Evolutionary conservation across 2,797 vertebrate genomes (phyloP).

Genomic region (Tolypeutes matacus): DNA sequence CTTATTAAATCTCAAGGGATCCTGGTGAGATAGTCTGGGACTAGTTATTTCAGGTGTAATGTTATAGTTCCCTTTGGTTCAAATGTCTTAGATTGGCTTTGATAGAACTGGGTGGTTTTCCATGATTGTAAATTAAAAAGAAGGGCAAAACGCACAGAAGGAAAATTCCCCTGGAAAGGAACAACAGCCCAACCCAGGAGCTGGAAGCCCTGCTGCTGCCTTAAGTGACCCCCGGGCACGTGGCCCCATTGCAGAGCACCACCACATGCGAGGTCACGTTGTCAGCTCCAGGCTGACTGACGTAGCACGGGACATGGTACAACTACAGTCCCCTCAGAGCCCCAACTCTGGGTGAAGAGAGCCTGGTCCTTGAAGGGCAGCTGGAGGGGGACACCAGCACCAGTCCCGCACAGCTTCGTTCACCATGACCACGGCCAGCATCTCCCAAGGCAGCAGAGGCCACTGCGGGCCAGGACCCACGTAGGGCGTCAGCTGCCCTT

Average conservation of each 20-base stretch:
- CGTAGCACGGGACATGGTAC: neutral
- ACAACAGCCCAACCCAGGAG: neutral
- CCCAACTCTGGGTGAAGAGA: neutral
- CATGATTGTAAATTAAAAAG: slow-evolving; percentile 45
- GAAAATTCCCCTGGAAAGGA: neutral
- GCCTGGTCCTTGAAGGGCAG: neutral
- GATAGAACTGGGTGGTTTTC: slow-evolving; percentile 32
- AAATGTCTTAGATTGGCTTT: slow-evolving; percentile 55
- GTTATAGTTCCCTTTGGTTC: neutral
- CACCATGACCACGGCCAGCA: neutral
- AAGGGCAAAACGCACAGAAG: slow-evolving; percentile 18
- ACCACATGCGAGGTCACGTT: neutral
- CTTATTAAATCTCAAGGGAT: slow-evolving; percentile 30
- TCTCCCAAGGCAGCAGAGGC: neutral
- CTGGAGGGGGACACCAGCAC: neutral
- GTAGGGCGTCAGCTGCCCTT: neutral
- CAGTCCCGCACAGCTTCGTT: neutral
- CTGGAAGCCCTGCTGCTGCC: neutral
- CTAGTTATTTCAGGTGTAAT: slow-evolving; percentile 22
- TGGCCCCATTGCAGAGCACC: neutral
- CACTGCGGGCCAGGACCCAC: neutral
- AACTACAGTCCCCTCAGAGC: neutral
- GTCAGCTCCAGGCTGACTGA: neutral
- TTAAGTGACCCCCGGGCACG: neutral
- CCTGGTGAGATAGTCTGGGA: slow-evolving; percentile 27